A percentile compares a stretch with the other conserved stretches of the same genome.
These are phyloP conservation scores for Megalurothrips usitatus DNA, from an alignment of 2,888 invertebrate species.

Conservation along the genomic window DNA sequence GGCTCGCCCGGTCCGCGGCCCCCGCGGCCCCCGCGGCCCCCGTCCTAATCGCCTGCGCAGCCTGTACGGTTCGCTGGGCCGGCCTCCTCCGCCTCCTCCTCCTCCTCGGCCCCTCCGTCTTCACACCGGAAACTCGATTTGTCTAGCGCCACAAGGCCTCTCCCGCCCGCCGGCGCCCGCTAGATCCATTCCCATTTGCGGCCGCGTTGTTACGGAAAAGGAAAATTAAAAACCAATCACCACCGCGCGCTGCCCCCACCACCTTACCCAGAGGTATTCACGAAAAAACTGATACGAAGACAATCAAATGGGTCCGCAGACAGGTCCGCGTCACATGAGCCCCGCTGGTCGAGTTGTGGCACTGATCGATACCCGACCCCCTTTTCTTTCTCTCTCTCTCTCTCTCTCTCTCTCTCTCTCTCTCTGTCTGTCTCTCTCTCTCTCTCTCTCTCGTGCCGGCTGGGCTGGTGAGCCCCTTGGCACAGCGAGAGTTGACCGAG, in stretches of 20 bases:
- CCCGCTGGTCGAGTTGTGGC: no score
- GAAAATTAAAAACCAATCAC: no score
- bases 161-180: conserved; percentile 7
- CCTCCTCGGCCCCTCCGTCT: not conserved
- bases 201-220: no score
- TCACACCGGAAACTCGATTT: conserved; percentile 15
- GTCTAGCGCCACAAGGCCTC: not conserved
- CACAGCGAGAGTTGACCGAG: not conserved
- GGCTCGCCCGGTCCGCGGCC: not conserved
- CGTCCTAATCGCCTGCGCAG: not conserved
- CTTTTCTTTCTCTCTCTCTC: not conserved
- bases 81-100: not conserved
- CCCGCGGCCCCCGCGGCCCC: not conserved
- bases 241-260: not conserved
- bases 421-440: not conserved
- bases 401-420: not conserved
- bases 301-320: conserved; percentile 9
- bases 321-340: no score
- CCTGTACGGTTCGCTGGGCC: not conserved
- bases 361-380: not conserved
- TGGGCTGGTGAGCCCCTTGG: not conserved
- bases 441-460: not conserved
- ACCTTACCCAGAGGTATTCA: no score
- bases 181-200: no score
- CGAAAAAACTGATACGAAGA: conserved; percentile 33